Conservation (phyloP, 2,888 invertebrate species). For the Ophioninae sp. region DNA sequence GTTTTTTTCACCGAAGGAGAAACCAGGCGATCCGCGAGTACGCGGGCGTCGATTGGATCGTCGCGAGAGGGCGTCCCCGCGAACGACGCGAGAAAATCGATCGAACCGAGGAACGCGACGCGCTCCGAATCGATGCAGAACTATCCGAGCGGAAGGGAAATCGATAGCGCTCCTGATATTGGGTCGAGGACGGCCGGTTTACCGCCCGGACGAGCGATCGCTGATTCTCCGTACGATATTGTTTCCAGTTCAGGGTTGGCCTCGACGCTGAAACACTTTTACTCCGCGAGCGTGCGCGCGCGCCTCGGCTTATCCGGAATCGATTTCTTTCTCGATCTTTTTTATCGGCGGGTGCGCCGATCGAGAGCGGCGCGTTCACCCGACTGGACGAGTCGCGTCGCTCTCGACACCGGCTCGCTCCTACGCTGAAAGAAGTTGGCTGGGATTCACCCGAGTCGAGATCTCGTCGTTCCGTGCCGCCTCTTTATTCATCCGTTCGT, state of each 20-base stretch:
- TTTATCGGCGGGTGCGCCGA: not conserved
- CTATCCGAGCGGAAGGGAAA: not conserved
- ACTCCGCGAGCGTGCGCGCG: slow-evolving; percentile 33
- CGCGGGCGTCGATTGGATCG: not conserved
- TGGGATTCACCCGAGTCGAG: too few species aligned
- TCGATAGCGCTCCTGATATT: slow-evolving; percentile 49
- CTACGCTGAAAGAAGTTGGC: too few species aligned
- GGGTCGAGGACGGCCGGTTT: slow-evolving; percentile 65
- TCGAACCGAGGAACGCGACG: too few species aligned
- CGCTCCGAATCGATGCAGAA: too few species aligned
- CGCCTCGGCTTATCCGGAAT: not conserved
- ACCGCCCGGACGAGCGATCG: slow-evolving; percentile 56
- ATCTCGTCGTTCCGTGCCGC: too few species aligned
- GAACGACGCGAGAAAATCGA: too few species aligned
- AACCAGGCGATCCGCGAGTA: slow-evolving; percentile 2
- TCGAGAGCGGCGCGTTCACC: not conserved
- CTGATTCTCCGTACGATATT: slow-evolving; percentile 46
- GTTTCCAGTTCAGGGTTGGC: slow-evolving; percentile 64
- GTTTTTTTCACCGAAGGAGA: slow-evolving; percentile 6
- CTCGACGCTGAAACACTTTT: slow-evolving; percentile 53
- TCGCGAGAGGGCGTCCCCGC: not conserved
- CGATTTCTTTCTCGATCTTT: not conserved
- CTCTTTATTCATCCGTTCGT: too few species aligned
- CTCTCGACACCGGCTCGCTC: too few species aligned
- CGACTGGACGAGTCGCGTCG: too few species aligned